These are phyloP conservation scores for Arvicanthis niloticus DNA, from an alignment of 2,113 vertebrate species.

Conservation along the genomic window DNA sequence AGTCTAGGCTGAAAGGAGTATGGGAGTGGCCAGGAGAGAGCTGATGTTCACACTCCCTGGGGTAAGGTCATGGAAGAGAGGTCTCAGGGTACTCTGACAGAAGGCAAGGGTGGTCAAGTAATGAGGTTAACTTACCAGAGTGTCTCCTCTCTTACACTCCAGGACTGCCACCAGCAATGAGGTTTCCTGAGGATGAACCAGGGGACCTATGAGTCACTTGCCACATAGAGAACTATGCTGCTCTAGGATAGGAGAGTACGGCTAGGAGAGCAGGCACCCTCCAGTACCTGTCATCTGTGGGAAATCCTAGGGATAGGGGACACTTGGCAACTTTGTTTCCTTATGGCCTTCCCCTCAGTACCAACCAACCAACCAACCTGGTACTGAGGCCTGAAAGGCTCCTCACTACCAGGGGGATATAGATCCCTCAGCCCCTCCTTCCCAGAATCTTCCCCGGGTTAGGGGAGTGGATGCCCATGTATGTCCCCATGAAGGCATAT, in stretches of 20 bases:
- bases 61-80: neutral
- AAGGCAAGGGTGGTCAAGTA: too few species aligned
- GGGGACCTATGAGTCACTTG: accelerated
- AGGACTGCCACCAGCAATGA: neutral
- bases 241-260: neutral
- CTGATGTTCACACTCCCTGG: neutral
- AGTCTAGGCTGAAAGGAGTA: neutral
- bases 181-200: neutral
- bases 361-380: neutral
- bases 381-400: neutral
- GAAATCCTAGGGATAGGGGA: neutral
- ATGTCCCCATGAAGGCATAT: neutral
- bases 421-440: neutral
- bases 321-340: neutral
- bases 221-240: accelerated
- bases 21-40: neutral
- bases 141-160: neutral
- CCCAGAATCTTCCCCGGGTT: neutral
- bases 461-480: accelerated
- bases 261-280: accelerated
- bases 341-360: neutral
- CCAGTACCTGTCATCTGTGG: accelerated
- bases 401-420: neutral
- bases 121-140: neutral
- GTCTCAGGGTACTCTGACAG: neutral